Evolutionary conservation across 2,888 invertebrate species (phyloP), one percentile per base, ranked within the genome.

Genomic region (Protophormia terraenovae): DNA sequence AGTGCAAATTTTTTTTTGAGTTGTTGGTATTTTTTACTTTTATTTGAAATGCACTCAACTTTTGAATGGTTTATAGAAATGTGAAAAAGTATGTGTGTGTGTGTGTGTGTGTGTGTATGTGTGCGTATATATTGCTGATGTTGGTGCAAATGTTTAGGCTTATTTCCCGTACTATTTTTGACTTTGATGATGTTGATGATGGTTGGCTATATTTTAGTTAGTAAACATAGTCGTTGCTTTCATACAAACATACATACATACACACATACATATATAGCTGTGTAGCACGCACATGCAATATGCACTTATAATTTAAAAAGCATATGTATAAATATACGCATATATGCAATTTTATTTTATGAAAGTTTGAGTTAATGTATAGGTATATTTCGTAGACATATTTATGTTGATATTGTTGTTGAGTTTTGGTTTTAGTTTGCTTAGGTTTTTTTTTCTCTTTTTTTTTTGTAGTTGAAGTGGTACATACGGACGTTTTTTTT

Each of bases 21-120:
- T 71, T 67, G 76, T 60, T 27, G 35, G 5, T 50, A 19, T 29
- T 41, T 41, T 83, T 41, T 50, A 4, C 3, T 87, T 89, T 89
- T 92, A 90, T 92, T 92, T 92, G 92, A 92, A 92, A 92, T 90
- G 91, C 91, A 91, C 92, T 92, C 92, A 90, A 90, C 91, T 89
- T 91, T 89, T 90, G 92, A 91, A 92, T 90, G 91, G 92, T 90
- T 91, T 91, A 53, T 53, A 55, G 29, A 45, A 1, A 88, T 41
- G 22, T 32, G 62, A 45, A 3, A 38, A 7, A n/a, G 29, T 16
- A 19, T 38, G 35, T 19, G 19, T 10, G 29, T 29, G 12, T 22
- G 29, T 53, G 22, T 35, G 27, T 14, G 3, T 14, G 29, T 66
- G 14, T 55, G 16, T 41, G 8, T 2, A 62, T 27, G 10, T 3